phyloP scores from a whole-genome alignment of 2,113 vertebrate genomes.

The Bambusicola thoracicus region DNA sequence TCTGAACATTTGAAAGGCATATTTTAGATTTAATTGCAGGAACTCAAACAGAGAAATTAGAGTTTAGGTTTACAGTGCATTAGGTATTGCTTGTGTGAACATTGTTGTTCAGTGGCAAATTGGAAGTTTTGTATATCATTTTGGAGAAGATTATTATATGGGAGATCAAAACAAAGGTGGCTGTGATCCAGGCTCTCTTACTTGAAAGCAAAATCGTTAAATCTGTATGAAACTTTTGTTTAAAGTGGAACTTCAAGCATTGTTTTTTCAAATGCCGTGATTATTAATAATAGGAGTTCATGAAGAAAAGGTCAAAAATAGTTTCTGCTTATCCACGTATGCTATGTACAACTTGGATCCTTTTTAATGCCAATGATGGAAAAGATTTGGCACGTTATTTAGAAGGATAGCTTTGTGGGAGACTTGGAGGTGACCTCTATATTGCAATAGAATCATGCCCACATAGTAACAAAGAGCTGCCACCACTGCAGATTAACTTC shows the following conservation, averaged over 20 bases:
- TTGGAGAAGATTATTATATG: not conserved
- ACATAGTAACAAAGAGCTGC: not conserved
- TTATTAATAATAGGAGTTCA: not conserved
- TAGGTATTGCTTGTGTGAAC: not conserved
- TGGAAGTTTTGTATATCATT: not conserved
- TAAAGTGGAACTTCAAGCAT: not conserved
- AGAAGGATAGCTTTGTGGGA: not conserved
- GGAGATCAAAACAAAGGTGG: not conserved
- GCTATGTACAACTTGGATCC: not conserved
- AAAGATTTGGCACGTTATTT: not conserved
- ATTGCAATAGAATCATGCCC: not conserved
- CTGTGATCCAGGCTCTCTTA: not conserved
- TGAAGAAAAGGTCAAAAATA: not conserved
- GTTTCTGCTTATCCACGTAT: not conserved
- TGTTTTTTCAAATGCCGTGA: not conserved
- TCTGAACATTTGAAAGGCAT: not conserved
- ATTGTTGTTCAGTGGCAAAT: not conserved
- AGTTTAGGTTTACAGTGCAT: not conserved
- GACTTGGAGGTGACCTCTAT: not conserved
- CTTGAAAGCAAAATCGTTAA: not conserved
- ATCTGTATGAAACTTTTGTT: not conserved
- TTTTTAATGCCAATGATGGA: not conserved
- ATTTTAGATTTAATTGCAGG: not conserved
- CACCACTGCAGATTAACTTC: not conserved
- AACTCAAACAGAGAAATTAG: not conserved